A percentile compares a stretch with the other conserved stretches of the same genome.
Conservation (phyloP, 1,140 invertebrate species). For the Formica exsecta region DNA sequence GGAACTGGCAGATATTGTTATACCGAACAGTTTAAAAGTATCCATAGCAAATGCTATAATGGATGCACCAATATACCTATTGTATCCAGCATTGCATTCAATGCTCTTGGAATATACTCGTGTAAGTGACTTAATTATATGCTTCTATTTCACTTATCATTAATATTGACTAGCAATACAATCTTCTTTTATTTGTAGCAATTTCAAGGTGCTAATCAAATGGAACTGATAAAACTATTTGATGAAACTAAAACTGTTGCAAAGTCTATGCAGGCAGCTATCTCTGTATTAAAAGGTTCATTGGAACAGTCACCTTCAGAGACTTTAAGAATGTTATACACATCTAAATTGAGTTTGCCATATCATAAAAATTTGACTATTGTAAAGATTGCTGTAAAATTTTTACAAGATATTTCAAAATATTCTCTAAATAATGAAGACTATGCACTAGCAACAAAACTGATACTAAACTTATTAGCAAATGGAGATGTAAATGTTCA, state of each 20-base stretch:
- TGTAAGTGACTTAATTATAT: constrained; percentile 70
- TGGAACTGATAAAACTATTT: constrained; percentile 73
- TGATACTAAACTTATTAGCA: constrained; percentile 79
- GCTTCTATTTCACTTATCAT: constrained; percentile 11
- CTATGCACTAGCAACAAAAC: constrained; percentile 73
- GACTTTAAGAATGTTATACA: constrained; percentile 76
- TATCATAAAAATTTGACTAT: constrained; percentile 81
- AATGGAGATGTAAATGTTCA: constrained; percentile 81
- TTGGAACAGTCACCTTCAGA: constrained; percentile 60
- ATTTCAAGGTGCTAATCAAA: constrained; percentile 76
- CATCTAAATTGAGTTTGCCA: constrained; percentile 78
- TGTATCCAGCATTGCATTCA: constrained; percentile 77
- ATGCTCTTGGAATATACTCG: constrained; percentile 79
- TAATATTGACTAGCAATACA: background rate
- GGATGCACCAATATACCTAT: constrained; percentile 82
- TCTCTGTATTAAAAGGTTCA: constrained; percentile 76
- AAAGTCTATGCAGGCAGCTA: constrained; percentile 81
- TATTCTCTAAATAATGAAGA: constrained; percentile 72
- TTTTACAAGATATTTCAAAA: constrained; percentile 73
- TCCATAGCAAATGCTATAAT: constrained; percentile 76
- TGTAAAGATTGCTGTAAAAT: constrained; percentile 72
- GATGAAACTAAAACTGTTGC: constrained; percentile 78
- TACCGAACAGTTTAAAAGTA: constrained; percentile 79
- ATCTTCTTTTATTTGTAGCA: constrained; percentile 68
- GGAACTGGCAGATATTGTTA: constrained; percentile 78